Percentiles rank a stretch among this genome's conserved stretches.
phyloP scores from a whole-genome alignment of 2,888 invertebrate genomes.

The Microplitis manilae region DNA sequence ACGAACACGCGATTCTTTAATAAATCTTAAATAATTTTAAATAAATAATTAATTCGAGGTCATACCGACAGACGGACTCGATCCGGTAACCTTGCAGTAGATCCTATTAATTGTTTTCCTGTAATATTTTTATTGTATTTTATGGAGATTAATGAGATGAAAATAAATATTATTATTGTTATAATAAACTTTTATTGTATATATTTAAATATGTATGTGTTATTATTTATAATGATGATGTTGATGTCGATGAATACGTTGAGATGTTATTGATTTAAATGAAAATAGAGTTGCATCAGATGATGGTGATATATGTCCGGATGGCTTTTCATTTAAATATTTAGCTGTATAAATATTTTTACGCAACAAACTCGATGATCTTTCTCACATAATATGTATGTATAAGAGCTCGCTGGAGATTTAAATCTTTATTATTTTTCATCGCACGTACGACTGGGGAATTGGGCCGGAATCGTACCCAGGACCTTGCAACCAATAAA shows the following conservation, averaged over 20 bases:
- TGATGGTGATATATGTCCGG: too few species aligned
- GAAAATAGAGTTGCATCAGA: background rate
- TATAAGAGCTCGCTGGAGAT: background rate
- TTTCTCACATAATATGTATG: background rate
- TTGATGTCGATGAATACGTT: too few species aligned
- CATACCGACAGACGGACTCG: background rate
- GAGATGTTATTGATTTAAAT: background rate
- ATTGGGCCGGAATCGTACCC: slow-evolving; percentile 11
- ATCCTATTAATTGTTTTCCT: background rate
- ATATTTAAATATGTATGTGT: background rate
- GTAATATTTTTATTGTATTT: background rate
- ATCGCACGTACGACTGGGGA: background rate
- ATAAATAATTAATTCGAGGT: background rate
- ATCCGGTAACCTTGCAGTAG: slow-evolving; percentile 9
- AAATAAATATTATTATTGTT: background rate
- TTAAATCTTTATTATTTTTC: too few species aligned
- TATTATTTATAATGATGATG: background rate
- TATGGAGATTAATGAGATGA: background rate
- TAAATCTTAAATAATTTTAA: background rate
- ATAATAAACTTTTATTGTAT: background rate
- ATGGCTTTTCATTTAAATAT: too few species aligned
- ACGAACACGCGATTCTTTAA: background rate
- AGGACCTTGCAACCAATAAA: slow-evolving; percentile 28
- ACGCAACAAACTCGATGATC: background rate
- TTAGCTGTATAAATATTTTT: too few species aligned